A percentile compares a stretch with the other conserved stretches of the same genome.
These are phyloP conservation scores for Coracias cyanogaster DNA, from an alignment of 2,797 vertebrate genomes.

Conservation along the genomic window DNA sequence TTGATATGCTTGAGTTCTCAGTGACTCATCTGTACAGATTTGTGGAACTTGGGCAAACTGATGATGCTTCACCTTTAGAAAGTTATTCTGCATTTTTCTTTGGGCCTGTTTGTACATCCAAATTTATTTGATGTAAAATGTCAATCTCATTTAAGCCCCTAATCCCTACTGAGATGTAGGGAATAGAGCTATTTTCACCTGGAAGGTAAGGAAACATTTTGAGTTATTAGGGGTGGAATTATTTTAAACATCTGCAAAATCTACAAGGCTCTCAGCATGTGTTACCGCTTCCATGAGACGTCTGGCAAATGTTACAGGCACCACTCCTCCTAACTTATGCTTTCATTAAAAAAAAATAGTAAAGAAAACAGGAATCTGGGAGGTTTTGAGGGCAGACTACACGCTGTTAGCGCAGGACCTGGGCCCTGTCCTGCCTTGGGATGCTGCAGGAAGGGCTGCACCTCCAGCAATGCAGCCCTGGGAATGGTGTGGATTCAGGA, in stretches of 20 bases:
- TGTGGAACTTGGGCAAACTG: background rate
- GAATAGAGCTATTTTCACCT: constrained; percentile 25
- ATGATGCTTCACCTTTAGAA: background rate
- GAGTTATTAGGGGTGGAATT: constrained; percentile 2
- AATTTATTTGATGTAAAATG: background rate
- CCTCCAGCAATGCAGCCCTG: background rate
- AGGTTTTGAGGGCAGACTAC: background rate
- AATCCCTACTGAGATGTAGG: background rate
- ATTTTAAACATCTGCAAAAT: constrained; percentile 36
- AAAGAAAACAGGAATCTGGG: background rate
- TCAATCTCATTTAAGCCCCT: background rate
- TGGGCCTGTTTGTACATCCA: background rate
- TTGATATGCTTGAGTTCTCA: background rate
- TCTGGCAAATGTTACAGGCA: constrained; percentile 44
- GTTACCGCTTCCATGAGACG: background rate
- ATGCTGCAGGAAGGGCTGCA: background rate
- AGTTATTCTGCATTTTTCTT: background rate
- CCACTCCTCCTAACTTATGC: background rate
- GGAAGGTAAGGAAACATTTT: constrained; percentile 4
- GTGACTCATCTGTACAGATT: background rate
- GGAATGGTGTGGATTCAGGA: background rate
- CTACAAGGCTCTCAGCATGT: constrained; percentile 8
- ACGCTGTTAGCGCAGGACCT: accelerated
- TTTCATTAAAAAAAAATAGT: background rate
- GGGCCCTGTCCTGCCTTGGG: background rate